Percentiles rank a stretch among this genome's conserved stretches.
phyloP scores from a whole-genome alignment of 1,140 invertebrate genomes.

The Cydia fagiglandana region DNA sequence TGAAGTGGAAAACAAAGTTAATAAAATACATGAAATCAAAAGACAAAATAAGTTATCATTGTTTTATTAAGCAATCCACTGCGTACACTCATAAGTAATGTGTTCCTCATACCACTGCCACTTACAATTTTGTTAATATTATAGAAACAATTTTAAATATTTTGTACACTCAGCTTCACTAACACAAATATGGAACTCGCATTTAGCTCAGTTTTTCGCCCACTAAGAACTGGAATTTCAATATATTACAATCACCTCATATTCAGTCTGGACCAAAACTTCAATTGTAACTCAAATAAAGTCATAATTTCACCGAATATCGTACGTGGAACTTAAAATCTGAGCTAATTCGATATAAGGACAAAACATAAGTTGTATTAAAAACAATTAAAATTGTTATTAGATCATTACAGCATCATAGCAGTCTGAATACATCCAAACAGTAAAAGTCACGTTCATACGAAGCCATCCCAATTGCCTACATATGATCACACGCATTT shows the following conservation, averaged over 20 bases:
- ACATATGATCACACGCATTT: constrained; percentile 44
- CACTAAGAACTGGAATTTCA: too few relatives aligned
- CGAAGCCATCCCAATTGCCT: constrained; percentile 31
- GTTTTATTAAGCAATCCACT: constrained; percentile 30
- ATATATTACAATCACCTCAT: too few relatives aligned
- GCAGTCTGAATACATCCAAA: background rate
- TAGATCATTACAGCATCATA: too few relatives aligned
- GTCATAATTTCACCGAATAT: background rate
- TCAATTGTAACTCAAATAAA: background rate
- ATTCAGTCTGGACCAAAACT: too few relatives aligned
- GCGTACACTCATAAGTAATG: constrained; percentile 18
- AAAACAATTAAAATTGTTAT: too few relatives aligned
- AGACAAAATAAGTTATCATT: background rate
- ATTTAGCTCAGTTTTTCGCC: background rate
- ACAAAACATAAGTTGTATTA: too few relatives aligned
- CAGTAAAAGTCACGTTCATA: constrained; percentile 9
- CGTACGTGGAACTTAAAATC: background rate
- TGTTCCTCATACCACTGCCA: background rate
- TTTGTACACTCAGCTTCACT: background rate
- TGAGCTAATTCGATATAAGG: background rate
- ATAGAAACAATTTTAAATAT: background rate
- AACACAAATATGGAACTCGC: background rate
- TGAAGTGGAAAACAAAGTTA: too few relatives aligned
- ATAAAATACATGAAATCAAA: background rate
- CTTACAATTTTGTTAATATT: background rate